Evolutionary conservation across 2,113 vertebrate species (phyloP).

Genomic region (Oreochromis aureus): DNA sequence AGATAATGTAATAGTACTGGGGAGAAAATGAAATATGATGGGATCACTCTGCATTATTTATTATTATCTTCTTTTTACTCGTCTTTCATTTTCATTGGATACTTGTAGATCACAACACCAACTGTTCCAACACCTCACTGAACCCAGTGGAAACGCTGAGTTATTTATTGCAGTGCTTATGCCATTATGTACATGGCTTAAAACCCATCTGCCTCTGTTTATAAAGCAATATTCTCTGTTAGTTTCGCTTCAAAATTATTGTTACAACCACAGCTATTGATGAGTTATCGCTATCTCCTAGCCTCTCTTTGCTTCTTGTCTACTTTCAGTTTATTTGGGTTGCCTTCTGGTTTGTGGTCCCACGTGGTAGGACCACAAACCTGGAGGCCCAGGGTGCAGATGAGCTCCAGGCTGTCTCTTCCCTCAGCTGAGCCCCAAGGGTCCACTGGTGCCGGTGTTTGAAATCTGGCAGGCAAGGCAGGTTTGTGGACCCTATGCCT

Average conservation of each 20-base stretch:
- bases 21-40: neutral
- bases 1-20: neutral
- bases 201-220: neutral
- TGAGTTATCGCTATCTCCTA: neutral
- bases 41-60: neutral
- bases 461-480: conserved; percentile 26
- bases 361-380: neutral
- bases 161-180: neutral
- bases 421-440: conserved; percentile 24
- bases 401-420: conserved; percentile 20
- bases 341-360: conserved; percentile 35
- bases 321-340: neutral
- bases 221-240: neutral
- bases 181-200: neutral
- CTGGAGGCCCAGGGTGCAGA: neutral
- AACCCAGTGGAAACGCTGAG: neutral
- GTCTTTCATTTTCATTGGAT: neutral
- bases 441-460: conserved; percentile 30
- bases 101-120: neutral
- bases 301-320: neutral
- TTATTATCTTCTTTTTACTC: neutral
- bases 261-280: neutral
- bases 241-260: neutral
- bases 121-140: neutral
- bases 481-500: conserved; percentile 25